A percentile compares a stretch with the other conserved stretches of the same genome.
phyloP scores from a whole-genome alignment of 1,140 invertebrate genomes.

The Planococcus citri region DNA sequence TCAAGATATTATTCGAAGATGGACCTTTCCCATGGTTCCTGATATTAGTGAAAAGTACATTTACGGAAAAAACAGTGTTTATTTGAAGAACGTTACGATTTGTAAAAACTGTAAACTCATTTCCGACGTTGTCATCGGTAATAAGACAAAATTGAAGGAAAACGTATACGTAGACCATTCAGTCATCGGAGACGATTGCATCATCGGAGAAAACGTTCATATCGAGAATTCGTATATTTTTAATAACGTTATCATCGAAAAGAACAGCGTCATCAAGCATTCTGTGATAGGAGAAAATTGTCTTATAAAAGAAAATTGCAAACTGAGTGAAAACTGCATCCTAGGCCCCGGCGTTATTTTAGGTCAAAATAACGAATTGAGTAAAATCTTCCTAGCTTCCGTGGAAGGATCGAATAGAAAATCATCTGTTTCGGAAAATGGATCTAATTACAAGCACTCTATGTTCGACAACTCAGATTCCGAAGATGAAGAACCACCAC shows the following conservation, averaged over 20 bases:
- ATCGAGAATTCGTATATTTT: slow-evolving; percentile 63
- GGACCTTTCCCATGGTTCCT: slow-evolving; percentile 62
- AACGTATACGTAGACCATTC: slow-evolving; percentile 49
- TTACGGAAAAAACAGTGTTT: slow-evolving; percentile 33
- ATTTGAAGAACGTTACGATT: slow-evolving; percentile 43
- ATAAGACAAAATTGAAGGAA: slow-evolving; percentile 40
- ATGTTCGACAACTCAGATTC: slow-evolving; percentile 38
- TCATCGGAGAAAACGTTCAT: slow-evolving; percentile 62
- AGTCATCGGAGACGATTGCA: slow-evolving; percentile 69
- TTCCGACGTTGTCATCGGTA: slow-evolving; percentile 54
- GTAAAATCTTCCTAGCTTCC: slow-evolving; percentile 21
- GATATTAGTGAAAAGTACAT: slow-evolving; percentile 48
- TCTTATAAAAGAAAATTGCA: slow-evolving; percentile 38
- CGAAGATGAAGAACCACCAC: slow-evolving; percentile 32
- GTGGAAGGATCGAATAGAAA: slow-evolving; percentile 19
- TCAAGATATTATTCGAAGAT: slow-evolving; percentile 63
- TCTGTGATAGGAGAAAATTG: slow-evolving; percentile 42
- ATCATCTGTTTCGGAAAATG: slow-evolving; percentile 35
- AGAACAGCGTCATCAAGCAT: slow-evolving; percentile 53
- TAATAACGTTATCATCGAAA: slow-evolving; percentile 53
- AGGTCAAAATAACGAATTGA: slow-evolving; percentile 23
- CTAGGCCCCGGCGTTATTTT: slow-evolving; percentile 34
- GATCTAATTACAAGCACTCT: neutral
- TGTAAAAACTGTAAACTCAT: slow-evolving; percentile 46
- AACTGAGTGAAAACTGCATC: slow-evolving; percentile 43